Evolutionary conservation across 1,140 invertebrate species (phyloP), one percentile per base, ranked within the genome.

Genomic region (Coenobita brevimanus): DNA sequence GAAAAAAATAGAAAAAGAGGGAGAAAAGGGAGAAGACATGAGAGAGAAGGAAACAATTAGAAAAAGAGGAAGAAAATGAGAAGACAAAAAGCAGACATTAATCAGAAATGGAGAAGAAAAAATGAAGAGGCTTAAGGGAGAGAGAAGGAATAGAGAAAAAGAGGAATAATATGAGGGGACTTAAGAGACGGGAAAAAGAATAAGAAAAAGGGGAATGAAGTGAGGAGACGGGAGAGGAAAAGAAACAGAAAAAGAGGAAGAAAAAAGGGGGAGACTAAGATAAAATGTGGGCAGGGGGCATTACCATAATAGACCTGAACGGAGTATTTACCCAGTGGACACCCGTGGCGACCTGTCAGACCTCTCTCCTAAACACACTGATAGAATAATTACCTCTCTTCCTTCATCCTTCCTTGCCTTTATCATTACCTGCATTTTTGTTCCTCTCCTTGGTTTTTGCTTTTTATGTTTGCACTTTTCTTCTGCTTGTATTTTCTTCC

Each of bases 301-400:
- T 41, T 41, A 38, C 36, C 73, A 43, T 46, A n/a, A 38, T 76
- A 33, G n/a, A 24, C 6, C 73, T 41, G 36, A 24, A 27, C n/a
- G n/a, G n/a, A n/a, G n/a, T 13, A 21, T 36, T 33, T 36, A n/a
- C 13, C 69, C 0, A 50, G 2, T 24, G 13, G 2, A 2, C 76
- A 30, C 50, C 27, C 76, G 13, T 43, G n/a, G 2, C 38, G 54
- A 38, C 78, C 54, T 64, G 2, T 41, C 33, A 24, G 2, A 36
- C 38, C 33, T 17, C 15, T n/a, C 6, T 62, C 79, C 21, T 81
- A 62, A 81, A 81, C 24, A 81, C 13, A 62, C 43, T 64, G 24
- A 62, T 64, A 81, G 79, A 64, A 64, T 67, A 67, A 81, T 81
- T 64, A 54, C 75, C 46, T 50, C 13, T 21, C 24, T 2, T 2